phyloP scores from a whole-genome alignment of 2,888 invertebrate species.

The Deroplatys truncata region DNA sequence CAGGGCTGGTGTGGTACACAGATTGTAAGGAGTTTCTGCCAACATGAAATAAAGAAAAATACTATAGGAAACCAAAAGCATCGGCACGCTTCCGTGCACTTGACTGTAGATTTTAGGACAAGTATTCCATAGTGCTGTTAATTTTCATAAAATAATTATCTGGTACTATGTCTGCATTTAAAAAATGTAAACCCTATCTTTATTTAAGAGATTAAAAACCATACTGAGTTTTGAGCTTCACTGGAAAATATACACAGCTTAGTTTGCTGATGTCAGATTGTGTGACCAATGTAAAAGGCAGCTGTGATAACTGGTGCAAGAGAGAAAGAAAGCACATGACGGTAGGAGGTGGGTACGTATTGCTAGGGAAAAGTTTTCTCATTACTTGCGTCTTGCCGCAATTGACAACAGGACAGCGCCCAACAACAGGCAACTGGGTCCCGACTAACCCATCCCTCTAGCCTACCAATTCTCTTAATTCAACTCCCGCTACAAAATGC shows the following conservation, averaged over 20 bases:
- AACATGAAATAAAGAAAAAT: too few species aligned
- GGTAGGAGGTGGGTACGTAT: not conserved
- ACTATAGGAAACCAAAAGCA: too few species aligned
- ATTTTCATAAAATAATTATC: too few species aligned
- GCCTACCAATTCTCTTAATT: not conserved
- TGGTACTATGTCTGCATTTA: too few species aligned
- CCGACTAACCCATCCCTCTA: not conserved
- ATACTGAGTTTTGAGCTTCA: not conserved
- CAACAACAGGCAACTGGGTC: not conserved
- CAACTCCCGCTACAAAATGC: not conserved
- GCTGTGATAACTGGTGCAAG: not conserved
- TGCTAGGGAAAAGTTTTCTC: not conserved
- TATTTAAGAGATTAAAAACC: too few species aligned
- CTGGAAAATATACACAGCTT: not conserved
- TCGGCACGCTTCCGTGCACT: too few species aligned
- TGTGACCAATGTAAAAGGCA: not conserved
- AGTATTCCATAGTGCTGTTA: too few species aligned
- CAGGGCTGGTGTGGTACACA: too few species aligned
- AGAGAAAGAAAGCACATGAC: not conserved
- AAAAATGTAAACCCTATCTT: too few species aligned
- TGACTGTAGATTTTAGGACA: too few species aligned
- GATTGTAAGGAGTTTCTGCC: too few species aligned
- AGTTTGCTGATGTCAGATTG: not conserved
- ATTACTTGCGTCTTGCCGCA: not conserved
- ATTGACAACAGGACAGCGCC: not conserved